Evolutionary conservation across 2,113 vertebrate genomes (phyloP), one percentile per base, ranked within the genome.

Genomic region (Atlantisia rogersi): DNA sequence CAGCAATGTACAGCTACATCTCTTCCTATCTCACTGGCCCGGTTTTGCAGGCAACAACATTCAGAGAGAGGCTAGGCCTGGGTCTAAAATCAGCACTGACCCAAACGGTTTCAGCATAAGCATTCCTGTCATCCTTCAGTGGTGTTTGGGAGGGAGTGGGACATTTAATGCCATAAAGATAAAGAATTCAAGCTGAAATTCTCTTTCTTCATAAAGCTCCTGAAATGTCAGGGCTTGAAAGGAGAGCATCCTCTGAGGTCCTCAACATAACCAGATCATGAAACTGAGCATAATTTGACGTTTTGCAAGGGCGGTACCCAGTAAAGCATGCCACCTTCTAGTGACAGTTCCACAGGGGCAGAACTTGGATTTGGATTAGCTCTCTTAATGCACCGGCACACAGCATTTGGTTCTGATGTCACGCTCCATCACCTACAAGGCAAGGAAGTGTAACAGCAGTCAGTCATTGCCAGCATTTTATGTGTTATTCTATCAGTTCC

Each of bases 201-300:
- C 17, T 56, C 11, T 39, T 32, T 56, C 18, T 70, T 50, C 63
- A 56, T 22, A 79, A 78, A 70, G 8, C 4, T 19, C 29, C 26
- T 44, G 50, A 82, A 74, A 14, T 63, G 20, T 52, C 52, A 84
- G 50, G 14, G 10, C 22, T 80, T 31, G 62, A 19, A 68, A 39
- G 48, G 15, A 60, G 20, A 39, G 32, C 48, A 52, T 71, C 35
- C 40, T 73, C 20, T 0, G 0, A 62, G 31, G 26, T 65, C 29
- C 59, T 91, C 35, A 70, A 35, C 10, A 56, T n/a, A 59, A 39
- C 13, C 20, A 24, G 20, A 21, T 17, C n/a, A 85, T 13, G 35
- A 88, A 74, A n/a, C 12, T 68, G 39, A n/a, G 29, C 16, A 25
- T 25, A n/a, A 65, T 67, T 50, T 40, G 10, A 7, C 2, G 3